These are phyloP conservation scores for Protosalanx chinensis DNA, from an alignment of 2,797 vertebrate species.

Conservation along the genomic window DNA sequence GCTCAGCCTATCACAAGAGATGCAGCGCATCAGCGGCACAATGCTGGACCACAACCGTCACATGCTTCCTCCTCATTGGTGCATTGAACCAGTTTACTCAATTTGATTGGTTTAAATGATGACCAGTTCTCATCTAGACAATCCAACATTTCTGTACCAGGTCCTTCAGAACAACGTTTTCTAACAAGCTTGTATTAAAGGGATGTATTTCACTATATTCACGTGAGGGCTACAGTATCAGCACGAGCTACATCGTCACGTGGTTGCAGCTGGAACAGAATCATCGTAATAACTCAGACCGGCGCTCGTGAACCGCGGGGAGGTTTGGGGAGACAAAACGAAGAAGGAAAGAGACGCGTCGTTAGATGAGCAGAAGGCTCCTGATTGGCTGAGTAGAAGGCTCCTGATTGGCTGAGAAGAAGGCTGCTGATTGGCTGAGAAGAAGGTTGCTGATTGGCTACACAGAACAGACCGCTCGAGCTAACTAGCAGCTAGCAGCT, in stretches of 20 bases:
- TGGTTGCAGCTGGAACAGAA: neutral
- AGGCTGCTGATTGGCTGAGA: conserved; percentile 24
- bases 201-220: neutral
- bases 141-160: too few relatives aligned
- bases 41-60: neutral
- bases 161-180: too few relatives aligned
- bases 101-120: conserved; percentile 20
- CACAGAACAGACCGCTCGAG: conserved; percentile 23
- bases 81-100: neutral
- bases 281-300: neutral
- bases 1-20: conserved; percentile 8
- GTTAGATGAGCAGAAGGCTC: conserved; percentile 38
- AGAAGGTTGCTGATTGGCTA: conserved; percentile 28
- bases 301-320: neutral
- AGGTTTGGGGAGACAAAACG: neutral
- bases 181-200: too few relatives aligned
- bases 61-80: conserved; percentile 48
- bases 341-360: conserved; percentile 42
- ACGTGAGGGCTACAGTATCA: neutral
- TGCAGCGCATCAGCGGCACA: conserved; percentile 27
- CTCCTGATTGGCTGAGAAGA: conserved; percentile 25
- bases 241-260: neutral
- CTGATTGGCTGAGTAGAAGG: conserved; percentile 30
- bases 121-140: neutral
- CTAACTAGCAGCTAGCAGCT: conserved; percentile 38